Conservation (phyloP, 2,113 vertebrate genomes). For the Nothoprocta perdicaria region DNA sequence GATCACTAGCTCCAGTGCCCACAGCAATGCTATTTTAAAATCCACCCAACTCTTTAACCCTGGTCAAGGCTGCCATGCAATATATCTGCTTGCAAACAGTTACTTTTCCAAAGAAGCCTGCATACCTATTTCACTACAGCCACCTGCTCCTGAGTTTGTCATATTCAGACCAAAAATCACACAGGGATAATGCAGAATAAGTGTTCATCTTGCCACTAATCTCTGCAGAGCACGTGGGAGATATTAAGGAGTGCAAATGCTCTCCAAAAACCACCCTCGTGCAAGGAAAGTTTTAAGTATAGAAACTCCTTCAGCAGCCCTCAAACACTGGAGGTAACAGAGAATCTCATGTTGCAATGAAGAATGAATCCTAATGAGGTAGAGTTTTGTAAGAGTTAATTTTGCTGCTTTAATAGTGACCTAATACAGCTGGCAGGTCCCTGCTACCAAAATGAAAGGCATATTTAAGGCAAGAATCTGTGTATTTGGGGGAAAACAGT, state of each 20-base stretch:
- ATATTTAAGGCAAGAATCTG: neutral
- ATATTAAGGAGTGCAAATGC: neutral
- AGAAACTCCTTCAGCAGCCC: neutral
- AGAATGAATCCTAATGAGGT: neutral
- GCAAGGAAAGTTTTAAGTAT: neutral
- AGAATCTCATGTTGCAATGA: rapidly evolving
- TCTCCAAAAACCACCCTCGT: neutral
- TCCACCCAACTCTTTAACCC: neutral
- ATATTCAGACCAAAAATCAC: rapidly evolving
- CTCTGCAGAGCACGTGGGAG: neutral
- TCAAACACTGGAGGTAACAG: neutral
- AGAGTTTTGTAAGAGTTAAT: neutral
- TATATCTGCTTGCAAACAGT: rapidly evolving
- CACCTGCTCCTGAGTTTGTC: neutral
- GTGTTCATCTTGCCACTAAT: neutral
- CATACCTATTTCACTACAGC: neutral
- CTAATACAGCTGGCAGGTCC: neutral
- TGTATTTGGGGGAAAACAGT: rapidly evolving
- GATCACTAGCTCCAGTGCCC: neutral
- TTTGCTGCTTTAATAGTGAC: neutral
- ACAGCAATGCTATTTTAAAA: conserved; percentile 16
- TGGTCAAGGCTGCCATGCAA: neutral
- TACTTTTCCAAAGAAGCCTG: rapidly evolving
- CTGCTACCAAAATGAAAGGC: neutral
- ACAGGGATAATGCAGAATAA: rapidly evolving